These are phyloP conservation scores for Plutomurus gul DNA, from an alignment of 1,140 invertebrate species.

Conservation along the genomic window DNA sequence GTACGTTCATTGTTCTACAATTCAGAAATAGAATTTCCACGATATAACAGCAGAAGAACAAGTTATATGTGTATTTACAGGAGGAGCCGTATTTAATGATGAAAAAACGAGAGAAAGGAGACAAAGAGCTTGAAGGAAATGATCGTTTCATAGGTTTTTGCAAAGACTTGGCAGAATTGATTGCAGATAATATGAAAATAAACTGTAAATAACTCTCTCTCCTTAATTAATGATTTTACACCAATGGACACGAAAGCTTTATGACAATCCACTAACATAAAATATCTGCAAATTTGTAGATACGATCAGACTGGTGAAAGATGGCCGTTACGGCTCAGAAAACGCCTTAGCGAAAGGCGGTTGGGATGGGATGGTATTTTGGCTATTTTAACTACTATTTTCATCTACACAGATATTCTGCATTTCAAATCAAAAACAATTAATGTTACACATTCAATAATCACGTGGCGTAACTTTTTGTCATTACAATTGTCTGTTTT, in stretches of 20 bases:
- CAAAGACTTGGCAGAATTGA: slow-evolving; percentile 85
- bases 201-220: slow-evolving; percentile 69
- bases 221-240: not conserved
- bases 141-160: slow-evolving; percentile 90
- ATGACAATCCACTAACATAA: not conserved
- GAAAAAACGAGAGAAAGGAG: slow-evolving; percentile 66
- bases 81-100: slow-evolving; percentile 85
- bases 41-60: not conserved
- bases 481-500: too few species aligned
- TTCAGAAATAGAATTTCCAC: not conserved
- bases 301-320: slow-evolving; percentile 48
- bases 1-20: slow-evolving; percentile 62
- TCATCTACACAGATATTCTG: too few species aligned
- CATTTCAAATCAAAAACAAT: too few species aligned
- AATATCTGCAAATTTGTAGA: slow-evolving; percentile 38
- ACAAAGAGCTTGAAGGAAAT: slow-evolving; percentile 68
- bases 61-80: slow-evolving; percentile 59
- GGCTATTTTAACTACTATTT: too few species aligned
- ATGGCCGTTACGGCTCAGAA: slow-evolving; percentile 49
- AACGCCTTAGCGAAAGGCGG: slow-evolving; percentile 46
- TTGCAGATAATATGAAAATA: slow-evolving; percentile 80
- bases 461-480: too few species aligned
- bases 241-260: too few species aligned
- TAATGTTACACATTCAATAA: too few species aligned
- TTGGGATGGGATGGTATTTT: slow-evolving; percentile 54